These are phyloP conservation scores for Nomada goodeniana DNA, from an alignment of 2,888 invertebrate genomes.

Conservation along the genomic window DNA sequence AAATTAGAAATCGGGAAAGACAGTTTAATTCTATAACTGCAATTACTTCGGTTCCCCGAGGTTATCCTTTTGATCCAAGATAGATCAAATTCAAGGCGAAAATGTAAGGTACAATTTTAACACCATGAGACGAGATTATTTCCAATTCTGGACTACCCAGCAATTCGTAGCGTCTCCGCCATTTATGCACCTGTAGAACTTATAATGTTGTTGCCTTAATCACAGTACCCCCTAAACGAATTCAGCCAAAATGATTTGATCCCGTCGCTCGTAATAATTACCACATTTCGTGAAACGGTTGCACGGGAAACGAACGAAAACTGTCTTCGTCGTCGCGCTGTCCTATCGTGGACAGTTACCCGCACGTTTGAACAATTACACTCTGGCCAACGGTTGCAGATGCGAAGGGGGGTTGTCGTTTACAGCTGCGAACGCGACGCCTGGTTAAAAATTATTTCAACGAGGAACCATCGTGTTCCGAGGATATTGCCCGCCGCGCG, in stretches of 20 bases:
- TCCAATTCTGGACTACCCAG: background rate
- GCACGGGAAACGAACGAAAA: background rate
- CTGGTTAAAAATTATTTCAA: conserved; percentile 34
- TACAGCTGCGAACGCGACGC: conserved; percentile 6
- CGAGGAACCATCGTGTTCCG: background rate
- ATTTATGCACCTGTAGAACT: background rate
- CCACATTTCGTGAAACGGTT: conserved; percentile 8
- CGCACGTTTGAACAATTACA: background rate
- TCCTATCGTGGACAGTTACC: background rate
- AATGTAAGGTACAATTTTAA: too few relatives aligned
- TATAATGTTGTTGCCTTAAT: background rate
- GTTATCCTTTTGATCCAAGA: too few relatives aligned
- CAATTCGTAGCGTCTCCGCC: background rate
- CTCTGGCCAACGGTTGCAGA: background rate
- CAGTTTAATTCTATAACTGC: too few relatives aligned
- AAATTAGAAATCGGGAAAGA: too few relatives aligned
- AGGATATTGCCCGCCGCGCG: conserved; percentile 14
- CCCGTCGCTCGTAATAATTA: background rate
- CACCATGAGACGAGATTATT: background rate
- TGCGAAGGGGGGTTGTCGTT: conserved; percentile 13
- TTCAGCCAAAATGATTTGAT: too few relatives aligned
- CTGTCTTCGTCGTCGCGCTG: background rate
- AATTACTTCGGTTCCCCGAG: too few relatives aligned
- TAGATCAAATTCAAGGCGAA: too few relatives aligned
- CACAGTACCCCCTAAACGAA: too few relatives aligned